phyloP scores from a whole-genome alignment of 2,113 vertebrate genomes.

The Menidia beryllina region DNA sequence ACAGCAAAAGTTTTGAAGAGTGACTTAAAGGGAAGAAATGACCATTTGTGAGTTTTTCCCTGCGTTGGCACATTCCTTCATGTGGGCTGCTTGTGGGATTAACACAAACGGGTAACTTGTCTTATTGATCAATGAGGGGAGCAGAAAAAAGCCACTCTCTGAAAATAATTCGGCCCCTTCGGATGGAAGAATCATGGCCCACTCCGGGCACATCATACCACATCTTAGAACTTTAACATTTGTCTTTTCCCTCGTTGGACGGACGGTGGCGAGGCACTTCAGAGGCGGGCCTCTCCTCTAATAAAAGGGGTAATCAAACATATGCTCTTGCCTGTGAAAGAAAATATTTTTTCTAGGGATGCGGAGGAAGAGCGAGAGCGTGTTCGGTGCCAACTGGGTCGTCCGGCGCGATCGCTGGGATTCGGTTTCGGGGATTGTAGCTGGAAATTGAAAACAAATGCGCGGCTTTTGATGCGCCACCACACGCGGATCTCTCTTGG shows the following conservation, averaged over 20 bases:
- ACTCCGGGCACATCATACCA: slow-evolving; percentile 48
- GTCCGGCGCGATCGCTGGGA: slow-evolving; percentile 49
- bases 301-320: slow-evolving; percentile 72
- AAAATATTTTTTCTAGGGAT: slow-evolving; percentile 71
- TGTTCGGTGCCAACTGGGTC: slow-evolving; percentile 53
- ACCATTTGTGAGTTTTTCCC: slow-evolving; percentile 60
- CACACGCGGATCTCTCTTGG: slow-evolving; percentile 20
- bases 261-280: slow-evolving; percentile 37
- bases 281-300: slow-evolving; percentile 62
- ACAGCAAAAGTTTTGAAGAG: slow-evolving; percentile 26
- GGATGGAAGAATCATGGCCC: slow-evolving; percentile 47
- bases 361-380: slow-evolving; percentile 26
- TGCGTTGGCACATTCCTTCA: slow-evolving; percentile 66
- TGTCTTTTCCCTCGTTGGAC: slow-evolving; percentile 21
- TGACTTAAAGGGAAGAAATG: slow-evolving; percentile 32
- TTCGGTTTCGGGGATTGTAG: slow-evolving; percentile 66
- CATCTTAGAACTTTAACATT: slow-evolving; percentile 43
- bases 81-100: slow-evolving; percentile 57
- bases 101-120: slow-evolving; percentile 63
- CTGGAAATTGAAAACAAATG: slow-evolving; percentile 81
- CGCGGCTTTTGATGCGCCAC: slow-evolving; percentile 63
- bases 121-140: slow-evolving; percentile 67
- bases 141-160: slow-evolving; percentile 49
- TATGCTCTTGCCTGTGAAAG: slow-evolving; percentile 67
- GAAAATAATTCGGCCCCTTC: slow-evolving; percentile 65